phyloP scores from a whole-genome alignment of 2,113 vertebrate species.

The Diphyllodes magnificus region DNA sequence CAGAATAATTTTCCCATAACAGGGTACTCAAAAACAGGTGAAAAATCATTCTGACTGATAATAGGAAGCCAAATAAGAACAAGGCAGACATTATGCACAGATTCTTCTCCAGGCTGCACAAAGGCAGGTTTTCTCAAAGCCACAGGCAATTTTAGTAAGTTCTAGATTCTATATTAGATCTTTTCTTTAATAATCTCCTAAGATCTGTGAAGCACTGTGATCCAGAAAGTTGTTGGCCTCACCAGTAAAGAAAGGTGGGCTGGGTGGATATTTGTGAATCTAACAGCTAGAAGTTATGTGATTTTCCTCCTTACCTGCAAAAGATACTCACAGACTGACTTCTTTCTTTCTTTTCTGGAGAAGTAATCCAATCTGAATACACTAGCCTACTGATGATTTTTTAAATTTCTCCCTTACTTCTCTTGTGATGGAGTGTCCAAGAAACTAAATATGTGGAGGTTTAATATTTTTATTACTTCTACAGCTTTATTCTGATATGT shows the following conservation, averaged over 20 bases:
- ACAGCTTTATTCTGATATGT: not conserved
- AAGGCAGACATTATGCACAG: not conserved
- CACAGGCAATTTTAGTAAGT: not conserved
- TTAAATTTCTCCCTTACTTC: not conserved
- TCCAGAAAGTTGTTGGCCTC: not conserved
- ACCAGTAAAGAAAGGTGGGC: not conserved
- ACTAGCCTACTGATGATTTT: not conserved
- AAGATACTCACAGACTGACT: not conserved
- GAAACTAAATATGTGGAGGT: not conserved
- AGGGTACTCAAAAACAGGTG: not conserved
- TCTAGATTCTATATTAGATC: not conserved
- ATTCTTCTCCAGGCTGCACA: not conserved
- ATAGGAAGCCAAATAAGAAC: not conserved
- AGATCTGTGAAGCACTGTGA: not conserved
- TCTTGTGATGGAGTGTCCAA: not conserved
- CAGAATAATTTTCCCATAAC: not conserved
- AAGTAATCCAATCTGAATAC: not conserved
- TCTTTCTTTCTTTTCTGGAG: not conserved
- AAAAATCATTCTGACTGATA: not conserved
- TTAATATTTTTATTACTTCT: not conserved
- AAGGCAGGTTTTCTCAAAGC: not conserved
- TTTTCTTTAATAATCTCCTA: not conserved
- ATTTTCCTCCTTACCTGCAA: not conserved
- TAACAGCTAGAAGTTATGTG: not conserved
- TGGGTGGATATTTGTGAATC: not conserved